Evolutionary conservation across 2,113 vertebrate genomes (phyloP).

Genomic region (Marmota flaviventris): DNA sequence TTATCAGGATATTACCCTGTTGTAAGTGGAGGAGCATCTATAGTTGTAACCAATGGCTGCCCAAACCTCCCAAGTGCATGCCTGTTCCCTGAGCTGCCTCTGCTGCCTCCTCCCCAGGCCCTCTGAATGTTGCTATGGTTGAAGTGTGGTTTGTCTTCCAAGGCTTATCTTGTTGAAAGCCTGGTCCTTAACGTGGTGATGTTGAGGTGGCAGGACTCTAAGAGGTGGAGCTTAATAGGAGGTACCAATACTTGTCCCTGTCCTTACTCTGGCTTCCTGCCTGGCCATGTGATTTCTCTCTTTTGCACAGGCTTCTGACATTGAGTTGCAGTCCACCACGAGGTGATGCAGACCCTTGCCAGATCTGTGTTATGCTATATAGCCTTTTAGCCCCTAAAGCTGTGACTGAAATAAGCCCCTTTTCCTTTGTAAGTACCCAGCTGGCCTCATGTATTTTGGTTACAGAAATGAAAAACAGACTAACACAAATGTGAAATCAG

Average conservation of each 20-base stretch:
- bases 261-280: neutral
- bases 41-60: neutral
- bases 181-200: neutral
- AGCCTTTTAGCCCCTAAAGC: neutral
- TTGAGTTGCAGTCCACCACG: neutral
- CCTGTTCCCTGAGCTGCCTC: neutral
- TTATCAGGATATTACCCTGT: neutral
- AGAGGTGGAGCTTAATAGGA: neutral
- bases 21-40: neutral
- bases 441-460: neutral
- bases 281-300: neutral
- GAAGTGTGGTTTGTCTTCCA: neutral
- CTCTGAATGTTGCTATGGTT: neutral
- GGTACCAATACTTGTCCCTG: neutral
- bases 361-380: neutral
- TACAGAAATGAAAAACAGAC: neutral
- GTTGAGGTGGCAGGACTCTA: neutral
- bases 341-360: neutral
- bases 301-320: neutral
- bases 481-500: neutral
- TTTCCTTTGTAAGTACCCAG: neutral
- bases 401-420: neutral
- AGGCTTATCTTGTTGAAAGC: neutral
- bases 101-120: neutral
- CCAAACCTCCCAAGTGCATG: neutral